Base-by-base conservation (phyloP, 2,888 invertebrate species). In the Lampropteryx suffumata region DNA sequence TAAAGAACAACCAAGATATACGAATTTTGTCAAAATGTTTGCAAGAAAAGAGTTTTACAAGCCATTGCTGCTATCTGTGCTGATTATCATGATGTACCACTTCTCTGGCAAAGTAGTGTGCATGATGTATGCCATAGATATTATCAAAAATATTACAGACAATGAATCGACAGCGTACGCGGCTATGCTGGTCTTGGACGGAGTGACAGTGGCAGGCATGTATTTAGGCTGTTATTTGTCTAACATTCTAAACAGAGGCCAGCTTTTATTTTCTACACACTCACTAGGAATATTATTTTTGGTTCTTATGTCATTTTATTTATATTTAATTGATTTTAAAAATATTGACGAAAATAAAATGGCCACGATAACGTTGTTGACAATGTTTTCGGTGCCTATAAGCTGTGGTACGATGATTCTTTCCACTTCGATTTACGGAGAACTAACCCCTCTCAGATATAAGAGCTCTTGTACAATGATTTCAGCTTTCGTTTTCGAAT, bases 351-450 rank as follows among this genome's bases (percentile, higher is more conserved):
- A 72, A 37, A 72, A 61, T 26, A 64, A 61, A 24, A 42, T 61
- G 5, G 13, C 70, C 0, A 59, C 71, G 0, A 57, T 74, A 34
- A 9, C 49, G 2, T 44, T 74, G 8, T 43, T 75, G 14, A 57
- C 55, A 6, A 26, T 36, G n/a, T 72, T 63, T 54, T 75, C 76
- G 0, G 13, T 76, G 11, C 55, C 66, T 57, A 66, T 79, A n/a
- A 71, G 76, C 43, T 69, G 70, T 35, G 80, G 81, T 3, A 71
- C 75, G 0, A 61, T 72, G 50, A 71, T 76, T 9, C 24, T 75
- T 7, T 51, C 58, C 0, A 55, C 64, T 0, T 60, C 67, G 0
- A 60, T 73, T 26, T 53, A 57, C 26, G 69, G 63, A 0, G 76
- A 76, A 50, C 50, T 76, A 30, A 56, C 68, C 8, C 67, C 73